These are phyloP conservation scores for Platycheirus albimanus DNA, from an alignment of 2,888 invertebrate genomes.

Conservation along the genomic window DNA sequence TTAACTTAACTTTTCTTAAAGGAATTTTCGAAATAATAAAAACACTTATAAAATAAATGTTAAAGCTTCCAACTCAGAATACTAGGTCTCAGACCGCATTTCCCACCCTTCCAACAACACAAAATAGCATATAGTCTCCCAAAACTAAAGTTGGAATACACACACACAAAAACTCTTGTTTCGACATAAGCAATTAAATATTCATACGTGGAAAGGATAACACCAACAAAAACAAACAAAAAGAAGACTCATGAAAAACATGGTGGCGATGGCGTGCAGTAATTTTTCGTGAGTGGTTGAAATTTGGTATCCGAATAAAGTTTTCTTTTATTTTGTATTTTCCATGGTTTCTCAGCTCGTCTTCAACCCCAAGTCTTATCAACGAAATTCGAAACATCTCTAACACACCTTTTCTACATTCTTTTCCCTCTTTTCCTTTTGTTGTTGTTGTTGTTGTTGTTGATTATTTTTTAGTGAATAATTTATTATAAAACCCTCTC, in stretches of 20 bases:
- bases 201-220: conserved; percentile 46
- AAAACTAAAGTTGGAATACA: conserved; percentile 7
- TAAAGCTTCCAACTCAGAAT: too few species aligned
- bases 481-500: conserved; percentile 61
- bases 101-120: neutral
- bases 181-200: conserved; percentile 31
- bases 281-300: conserved; percentile 33
- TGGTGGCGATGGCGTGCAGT: conserved; percentile 26
- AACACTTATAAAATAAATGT: too few species aligned
- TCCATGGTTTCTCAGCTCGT: neutral
- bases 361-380: neutral
- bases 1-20: too few species aligned
- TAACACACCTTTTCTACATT: conserved; percentile 2
- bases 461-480: conserved; percentile 60
- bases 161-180: conserved; percentile 2
- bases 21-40: too few species aligned
- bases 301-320: conserved; percentile 31
- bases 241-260: neutral
- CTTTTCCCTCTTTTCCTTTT: neutral
- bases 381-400: neutral
- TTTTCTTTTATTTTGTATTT: conserved; percentile 27
- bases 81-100: too few species aligned
- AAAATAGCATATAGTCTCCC: neutral
- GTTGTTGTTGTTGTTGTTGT: neutral
- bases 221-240: neutral